Conservation (phyloP, 2,113 vertebrate genomes). For the Serilophus lunatus region DNA sequence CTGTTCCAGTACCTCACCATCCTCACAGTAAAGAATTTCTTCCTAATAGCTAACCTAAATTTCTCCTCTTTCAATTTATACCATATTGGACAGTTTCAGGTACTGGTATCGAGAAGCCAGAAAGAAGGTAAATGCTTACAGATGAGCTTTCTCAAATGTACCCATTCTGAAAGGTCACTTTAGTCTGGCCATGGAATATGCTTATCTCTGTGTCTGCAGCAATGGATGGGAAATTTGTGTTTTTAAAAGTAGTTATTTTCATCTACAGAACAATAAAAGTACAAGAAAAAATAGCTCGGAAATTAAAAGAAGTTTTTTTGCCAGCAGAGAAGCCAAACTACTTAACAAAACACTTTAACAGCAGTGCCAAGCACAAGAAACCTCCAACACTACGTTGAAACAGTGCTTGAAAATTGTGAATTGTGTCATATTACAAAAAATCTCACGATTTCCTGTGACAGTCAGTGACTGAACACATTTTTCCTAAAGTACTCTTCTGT, state of each 20-base stretch:
- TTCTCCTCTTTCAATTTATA: background rate
- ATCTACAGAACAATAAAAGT: background rate
- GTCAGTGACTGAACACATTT: background rate
- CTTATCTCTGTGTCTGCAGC: background rate
- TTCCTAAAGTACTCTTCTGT: background rate
- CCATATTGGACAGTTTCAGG: background rate
- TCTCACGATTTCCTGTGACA: background rate
- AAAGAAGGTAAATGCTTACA: background rate
- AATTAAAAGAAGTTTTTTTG: background rate
- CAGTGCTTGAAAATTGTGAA: background rate
- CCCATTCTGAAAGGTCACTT: background rate
- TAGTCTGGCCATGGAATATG: background rate
- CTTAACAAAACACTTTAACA: background rate
- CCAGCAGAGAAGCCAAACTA: background rate
- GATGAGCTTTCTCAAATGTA: background rate
- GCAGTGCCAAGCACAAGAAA: background rate
- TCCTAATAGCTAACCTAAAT: background rate
- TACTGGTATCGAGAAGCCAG: background rate
- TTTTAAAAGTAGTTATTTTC: background rate
- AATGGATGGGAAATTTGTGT: rapidly evolving
- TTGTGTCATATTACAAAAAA: background rate
- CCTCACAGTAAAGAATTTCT: background rate
- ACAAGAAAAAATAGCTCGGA: background rate
- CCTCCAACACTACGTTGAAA: background rate
- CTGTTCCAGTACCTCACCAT: too few relatives aligned